Percentiles rank a stretch among this genome's conserved stretches.
These are phyloP conservation scores for Antedon mediterranea DNA, from an alignment of 53 echinoderm and acorn worm species.

Conservation along the genomic window DNA sequence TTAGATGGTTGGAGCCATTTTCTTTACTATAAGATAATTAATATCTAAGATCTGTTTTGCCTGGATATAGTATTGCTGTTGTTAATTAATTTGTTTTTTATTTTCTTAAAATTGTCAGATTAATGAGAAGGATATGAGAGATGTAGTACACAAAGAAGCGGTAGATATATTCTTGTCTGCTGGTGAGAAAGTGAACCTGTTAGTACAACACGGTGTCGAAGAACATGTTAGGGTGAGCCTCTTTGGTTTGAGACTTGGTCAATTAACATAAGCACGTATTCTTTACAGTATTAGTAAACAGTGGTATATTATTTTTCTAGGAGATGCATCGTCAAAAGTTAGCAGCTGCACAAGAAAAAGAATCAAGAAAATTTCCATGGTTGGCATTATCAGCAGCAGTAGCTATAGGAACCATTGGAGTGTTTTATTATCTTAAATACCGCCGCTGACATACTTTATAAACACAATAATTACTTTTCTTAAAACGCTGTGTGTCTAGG, in stretches of 20 bases:
- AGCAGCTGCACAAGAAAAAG: neutral
- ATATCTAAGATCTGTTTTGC: too few species aligned
- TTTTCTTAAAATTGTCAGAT: constrained; percentile 37
- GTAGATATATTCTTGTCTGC: constrained; percentile 76
- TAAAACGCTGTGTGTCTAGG: too few species aligned
- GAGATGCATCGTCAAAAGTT: neutral
- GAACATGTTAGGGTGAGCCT: constrained; percentile 26
- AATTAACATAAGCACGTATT: too few species aligned
- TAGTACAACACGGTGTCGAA: constrained; percentile 76
- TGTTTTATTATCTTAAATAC: neutral
- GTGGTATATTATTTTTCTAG: neutral
- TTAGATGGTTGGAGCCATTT: too few species aligned
- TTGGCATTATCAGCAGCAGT: neutral
- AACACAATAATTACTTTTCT: too few species aligned
- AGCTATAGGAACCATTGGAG: neutral
- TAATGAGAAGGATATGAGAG: constrained; percentile 58
- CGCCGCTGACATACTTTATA: neutral
- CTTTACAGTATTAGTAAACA: too few species aligned
- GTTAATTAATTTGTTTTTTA: too few species aligned
- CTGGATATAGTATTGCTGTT: too few species aligned
- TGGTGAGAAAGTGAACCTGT: constrained; percentile 54
- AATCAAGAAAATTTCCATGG: neutral
- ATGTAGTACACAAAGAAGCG: constrained; percentile 67
- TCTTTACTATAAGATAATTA: too few species aligned
- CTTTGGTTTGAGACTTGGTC: too few species aligned